Conservation (phyloP, 2,888 invertebrate species). For the Cyclophora albipunctata region DNA sequence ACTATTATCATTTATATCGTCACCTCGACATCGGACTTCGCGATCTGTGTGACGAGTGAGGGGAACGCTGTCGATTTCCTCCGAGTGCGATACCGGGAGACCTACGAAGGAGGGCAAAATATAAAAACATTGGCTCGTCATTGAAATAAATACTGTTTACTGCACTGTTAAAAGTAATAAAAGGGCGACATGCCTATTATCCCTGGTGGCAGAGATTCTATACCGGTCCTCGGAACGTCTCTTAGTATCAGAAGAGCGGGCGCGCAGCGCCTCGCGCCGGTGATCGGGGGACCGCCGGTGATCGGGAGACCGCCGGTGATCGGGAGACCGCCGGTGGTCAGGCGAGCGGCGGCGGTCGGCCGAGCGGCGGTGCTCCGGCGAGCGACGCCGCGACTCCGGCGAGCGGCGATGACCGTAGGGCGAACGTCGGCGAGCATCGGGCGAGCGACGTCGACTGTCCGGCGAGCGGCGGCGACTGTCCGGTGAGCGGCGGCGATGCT, state of each 20-base stretch:
- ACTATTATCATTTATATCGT: background rate
- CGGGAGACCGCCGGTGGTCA: background rate
- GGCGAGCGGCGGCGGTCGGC: slow-evolving; percentile 9
- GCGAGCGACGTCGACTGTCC: background rate
- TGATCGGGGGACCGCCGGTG: background rate
- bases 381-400: slow-evolving; percentile 17
- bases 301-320: slow-evolving; percentile 3
- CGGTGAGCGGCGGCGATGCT: background rate
- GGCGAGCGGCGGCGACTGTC: slow-evolving; percentile 4
- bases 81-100: too few species aligned
- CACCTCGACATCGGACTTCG: slow-evolving; percentile 41
- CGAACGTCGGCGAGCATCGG: slow-evolving; percentile 5
- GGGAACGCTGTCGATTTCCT: too few species aligned
- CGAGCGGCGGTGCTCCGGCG: slow-evolving; percentile 13
- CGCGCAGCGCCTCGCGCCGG: too few species aligned
- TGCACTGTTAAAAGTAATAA: too few species aligned
- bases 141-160: too few species aligned
- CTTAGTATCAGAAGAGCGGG: too few species aligned
- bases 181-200: too few species aligned
- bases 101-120: too few species aligned
- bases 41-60: slow-evolving; percentile 11
- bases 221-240: too few species aligned
- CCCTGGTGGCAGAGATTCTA: too few species aligned
- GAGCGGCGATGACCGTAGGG: slow-evolving; percentile 21
- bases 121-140: too few species aligned